Base-by-base conservation (phyloP, 2,113 vertebrate species). In the Caloenas nicobarica region DNA sequence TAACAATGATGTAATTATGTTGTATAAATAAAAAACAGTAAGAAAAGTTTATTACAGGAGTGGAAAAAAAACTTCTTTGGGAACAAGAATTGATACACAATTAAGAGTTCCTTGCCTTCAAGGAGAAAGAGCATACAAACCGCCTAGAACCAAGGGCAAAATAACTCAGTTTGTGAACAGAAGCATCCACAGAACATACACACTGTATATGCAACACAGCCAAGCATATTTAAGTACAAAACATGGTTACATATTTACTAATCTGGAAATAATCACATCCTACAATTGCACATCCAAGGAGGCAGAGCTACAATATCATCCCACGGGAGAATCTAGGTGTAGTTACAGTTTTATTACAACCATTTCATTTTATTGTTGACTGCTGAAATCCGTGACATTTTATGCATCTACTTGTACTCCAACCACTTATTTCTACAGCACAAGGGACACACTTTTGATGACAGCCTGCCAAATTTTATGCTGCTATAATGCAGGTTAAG, bases 241-340 rank as follows among this genome's bases (percentile, higher is more conserved):
- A 14, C 24, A 31, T 2, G 2, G 36, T 36, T 38, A 56, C 17
- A 13, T 3, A 22, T 36, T 54, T 48, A 61, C 25, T 36, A 42
- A 36, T 38, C 40, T 48, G 2, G 12, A 76, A 62, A 36, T 9
- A 11, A n/a, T 40, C 25, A 7, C 9, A 8, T 56, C 40, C 40
- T 40, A 11, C 33, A 53, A 14, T 4, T 15, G 29, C 42, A 50
- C 7, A 10, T 26, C 16, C 21, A 46, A 66, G 25, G 38, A 60
- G 48, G 21, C 29, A 38, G 18, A 58, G 21, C 53, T 23, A 40
- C 44, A 46, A 3, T 1, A 5, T 23, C 65, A 29, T 14, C 42
- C 48, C 33, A 2, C 0, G 7, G 29, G 26, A 58, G 26, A 36
- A 26, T 10, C 22, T 5, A 38, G 50, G 18, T 11, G 11, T 0